phyloP scores from a whole-genome alignment of 2,113 vertebrate genomes.

The Theropithecus gelada region DNA sequence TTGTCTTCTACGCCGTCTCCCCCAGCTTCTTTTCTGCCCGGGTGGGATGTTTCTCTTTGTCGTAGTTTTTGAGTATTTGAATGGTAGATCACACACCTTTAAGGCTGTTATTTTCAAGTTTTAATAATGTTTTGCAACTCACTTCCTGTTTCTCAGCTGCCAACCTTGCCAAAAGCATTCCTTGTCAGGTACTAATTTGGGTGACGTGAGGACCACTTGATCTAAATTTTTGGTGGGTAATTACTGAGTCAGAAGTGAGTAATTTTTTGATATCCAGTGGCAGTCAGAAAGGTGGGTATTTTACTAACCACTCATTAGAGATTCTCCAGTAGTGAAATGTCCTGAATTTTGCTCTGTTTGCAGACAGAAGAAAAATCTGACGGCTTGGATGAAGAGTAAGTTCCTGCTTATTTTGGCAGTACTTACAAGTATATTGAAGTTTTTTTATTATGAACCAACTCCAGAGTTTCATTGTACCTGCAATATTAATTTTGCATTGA shows the following conservation, averaged over 20 bases:
- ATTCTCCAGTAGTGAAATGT: constrained; percentile 83
- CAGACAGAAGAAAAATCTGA: constrained; percentile 80
- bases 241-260: constrained; percentile 87
- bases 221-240: constrained; percentile 88
- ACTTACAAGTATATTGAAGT: constrained; percentile 27
- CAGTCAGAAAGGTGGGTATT: constrained; percentile 84
- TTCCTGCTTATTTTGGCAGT: constrained; percentile 80
- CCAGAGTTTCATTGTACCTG: constrained; percentile 61
- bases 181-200: constrained; percentile 90
- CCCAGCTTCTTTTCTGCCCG: not conserved
- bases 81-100: constrained; percentile 77
- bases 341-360: constrained; percentile 82
- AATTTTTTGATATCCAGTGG: constrained; percentile 86
- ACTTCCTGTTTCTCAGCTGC: constrained; percentile 85
- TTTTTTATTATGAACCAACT: constrained; percentile 62
- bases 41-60: not conserved
- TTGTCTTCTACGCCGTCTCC: not conserved
- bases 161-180: constrained; percentile 83
- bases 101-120: constrained; percentile 87
- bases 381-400: constrained; percentile 76
- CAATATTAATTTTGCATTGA: constrained; percentile 72
- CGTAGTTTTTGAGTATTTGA: constrained; percentile 69
- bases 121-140: constrained; percentile 85
- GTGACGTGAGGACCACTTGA: constrained; percentile 88
- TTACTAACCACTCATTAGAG: constrained; percentile 85